Conservation (phyloP, 1,140 invertebrate species). For the Trichogramma pretiosum region DNA sequence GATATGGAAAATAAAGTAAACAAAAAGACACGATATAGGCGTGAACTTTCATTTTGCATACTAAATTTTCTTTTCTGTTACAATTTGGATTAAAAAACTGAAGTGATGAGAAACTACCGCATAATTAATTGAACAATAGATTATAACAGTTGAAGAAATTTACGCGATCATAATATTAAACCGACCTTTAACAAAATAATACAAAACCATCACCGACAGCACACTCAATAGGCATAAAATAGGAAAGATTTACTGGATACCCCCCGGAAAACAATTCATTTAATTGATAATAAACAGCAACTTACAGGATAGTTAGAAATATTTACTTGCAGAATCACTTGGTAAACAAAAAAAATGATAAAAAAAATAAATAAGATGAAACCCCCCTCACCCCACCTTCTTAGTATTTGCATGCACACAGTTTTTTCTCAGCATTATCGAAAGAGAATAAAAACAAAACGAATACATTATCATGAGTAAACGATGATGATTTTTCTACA, state of each 20-base stretch:
- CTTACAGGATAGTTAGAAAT: constrained; percentile 2
- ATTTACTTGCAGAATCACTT: constrained; percentile 13
- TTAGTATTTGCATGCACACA: constrained; percentile 7
- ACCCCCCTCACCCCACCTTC: not conserved
- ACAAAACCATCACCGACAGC: constrained; percentile 1
- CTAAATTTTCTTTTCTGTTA: not conserved
- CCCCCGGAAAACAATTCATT: constrained; percentile 11
- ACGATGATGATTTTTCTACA: constrained; percentile 11
- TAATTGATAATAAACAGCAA: not conserved
- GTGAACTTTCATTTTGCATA: constrained; percentile 10
- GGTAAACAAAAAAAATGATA: constrained; percentile 8
- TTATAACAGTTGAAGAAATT: constrained; percentile 1
- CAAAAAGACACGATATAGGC: not conserved
- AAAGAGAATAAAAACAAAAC: constrained; percentile 19
- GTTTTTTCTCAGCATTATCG: constrained; percentile 12
- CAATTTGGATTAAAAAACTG: not conserved
- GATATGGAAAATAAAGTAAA: constrained; percentile 7
- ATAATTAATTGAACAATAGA: constrained; percentile 12
- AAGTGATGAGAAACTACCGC: not conserved
- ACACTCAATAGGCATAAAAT: constrained; percentile 8
- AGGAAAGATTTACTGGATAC: constrained; percentile 5
- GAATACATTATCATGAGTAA: constrained; percentile 24
- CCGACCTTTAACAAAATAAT: not conserved
- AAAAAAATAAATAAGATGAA: not conserved
- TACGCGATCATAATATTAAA: constrained; percentile 1